A percentile compares a stretch with the other conserved stretches of the same genome.
These are phyloP conservation scores for Pogonophryne albipinna DNA, from an alignment of 2,797 vertebrate species.

Conservation along the genomic window DNA sequence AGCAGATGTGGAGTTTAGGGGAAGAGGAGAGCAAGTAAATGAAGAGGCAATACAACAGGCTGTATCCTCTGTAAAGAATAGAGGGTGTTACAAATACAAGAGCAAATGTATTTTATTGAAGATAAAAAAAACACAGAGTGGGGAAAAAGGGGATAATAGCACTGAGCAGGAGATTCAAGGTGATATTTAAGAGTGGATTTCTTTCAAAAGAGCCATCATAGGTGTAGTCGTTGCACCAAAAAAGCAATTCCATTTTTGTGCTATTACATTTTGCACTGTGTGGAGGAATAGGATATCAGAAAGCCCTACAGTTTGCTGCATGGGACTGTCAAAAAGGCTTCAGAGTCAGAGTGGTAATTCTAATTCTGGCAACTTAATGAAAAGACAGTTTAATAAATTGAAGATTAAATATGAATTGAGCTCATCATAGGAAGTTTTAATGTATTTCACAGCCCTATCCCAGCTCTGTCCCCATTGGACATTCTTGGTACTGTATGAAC, in stretches of 20 bases:
- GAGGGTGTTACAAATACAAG: not conserved
- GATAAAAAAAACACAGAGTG: constrained; percentile 3
- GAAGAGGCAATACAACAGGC: constrained; percentile 1
- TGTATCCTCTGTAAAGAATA: constrained; percentile 22
- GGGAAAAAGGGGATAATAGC: constrained; percentile 6
- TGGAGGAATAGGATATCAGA: constrained; percentile 14
- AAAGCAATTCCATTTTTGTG: constrained; percentile 23
- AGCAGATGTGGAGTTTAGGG: not conserved
- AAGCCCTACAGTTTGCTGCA: constrained; percentile 9
- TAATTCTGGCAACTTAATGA: constrained; percentile 47
- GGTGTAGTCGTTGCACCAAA: constrained; percentile 14
- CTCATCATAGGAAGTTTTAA: constrained; percentile 21
- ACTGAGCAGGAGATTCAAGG: constrained; percentile 28
- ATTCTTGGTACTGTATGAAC: constrained; percentile 4
- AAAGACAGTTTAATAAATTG: constrained; percentile 52
- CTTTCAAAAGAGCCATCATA: constrained; percentile 14
- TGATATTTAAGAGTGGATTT: constrained; percentile 34
- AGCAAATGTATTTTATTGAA: constrained; percentile 11
- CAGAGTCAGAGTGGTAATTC: constrained; percentile 32
- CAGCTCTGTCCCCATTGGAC: not conserved
- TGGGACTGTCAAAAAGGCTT: constrained; percentile 28
- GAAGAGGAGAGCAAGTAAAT: not conserved
- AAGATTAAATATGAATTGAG: constrained; percentile 44
- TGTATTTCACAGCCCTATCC: not conserved
- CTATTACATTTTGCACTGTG: constrained; percentile 10